Evolutionary conservation across 2,113 vertebrate genomes (phyloP), one percentile per base, ranked within the genome.

Genomic region (Chunga burmeisteri): DNA sequence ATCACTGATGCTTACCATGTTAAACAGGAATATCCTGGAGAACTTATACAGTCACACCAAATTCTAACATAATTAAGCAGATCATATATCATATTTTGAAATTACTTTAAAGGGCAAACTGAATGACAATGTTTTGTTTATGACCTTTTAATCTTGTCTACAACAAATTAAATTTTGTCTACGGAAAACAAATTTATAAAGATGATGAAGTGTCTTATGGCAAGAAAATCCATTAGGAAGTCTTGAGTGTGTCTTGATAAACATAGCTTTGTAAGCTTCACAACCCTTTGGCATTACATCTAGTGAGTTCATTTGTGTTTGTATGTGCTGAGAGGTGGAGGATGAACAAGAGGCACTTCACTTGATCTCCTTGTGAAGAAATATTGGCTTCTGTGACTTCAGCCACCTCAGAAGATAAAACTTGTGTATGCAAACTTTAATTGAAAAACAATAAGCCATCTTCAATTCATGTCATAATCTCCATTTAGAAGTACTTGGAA

Each of bases 101-200:
- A 68, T 80, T 1, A 93, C 81, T 93, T 78, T 30, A 89, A 96
- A 97, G 92, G 90, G 71, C 68, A 74, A 73, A 78, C 11, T 59
- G 88, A 92, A 80, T 80, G 79, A 59, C 90, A 83, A 1, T 52
- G 74, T 81, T 96, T 90, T 93, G 78, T 93, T 95, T 88, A 87
- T 96, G 94, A 93, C 93, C 94, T 96, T 97, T 96, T 96, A 94
- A 93, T 96, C 91, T 92, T 58, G 82, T 96, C 94, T 88, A 16
- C 55, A 44, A 72, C 81, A 95, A 95, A 96, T 97, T 96, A 81
- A 63, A 77, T 96, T 93, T 93, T 75, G 71, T 66, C 61, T 38
- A 11, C 47, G 36, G 88, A 63, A 96, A 94, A 94, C 86, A 81
- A 77, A 61, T 91, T 93, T 91, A 47, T 73, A 46, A 88, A 82